Evolutionary conservation across 2,797 vertebrate species (phyloP), one percentile per base, ranked within the genome.

Genomic region (Ataeniobius toweri): DNA sequence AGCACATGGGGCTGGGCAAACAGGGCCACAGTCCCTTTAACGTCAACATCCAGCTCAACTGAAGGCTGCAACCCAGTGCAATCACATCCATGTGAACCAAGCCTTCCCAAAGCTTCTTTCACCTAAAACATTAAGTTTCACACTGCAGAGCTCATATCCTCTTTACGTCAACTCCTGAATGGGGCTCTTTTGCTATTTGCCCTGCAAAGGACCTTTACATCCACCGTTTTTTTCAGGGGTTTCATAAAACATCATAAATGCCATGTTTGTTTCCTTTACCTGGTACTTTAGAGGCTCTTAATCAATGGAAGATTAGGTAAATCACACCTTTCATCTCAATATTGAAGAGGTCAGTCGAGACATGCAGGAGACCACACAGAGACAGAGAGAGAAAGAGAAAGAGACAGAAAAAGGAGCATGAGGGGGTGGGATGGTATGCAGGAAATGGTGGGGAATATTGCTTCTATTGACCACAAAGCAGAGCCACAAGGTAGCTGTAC

Each of bases 361-460:
- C 71, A 46, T 50, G 55, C 16, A 76, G 9, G 79, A 85, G 91
- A 93, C 90, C 93, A 92, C 92, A 95, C 91, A 93, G 74, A 83
- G 79, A 74, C 80, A 76, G 71, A 63, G 67, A 82, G 75, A 72
- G 81, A 69, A 73, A 70, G 68, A 36, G 36, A 36, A 80, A 74
- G 81, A 76, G 71, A 63, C 69, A 82, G 75, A 72, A 82, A 69
- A 73, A 70, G 68, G 53, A 82, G 68, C 67, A 76, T 80, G 87
- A 87, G 86, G 84, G 85, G 86, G 90, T 58, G 88, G 89, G 83
- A 81, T 78, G 77, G 79, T 78, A 81, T 82, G 79, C 87, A 91
- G 89, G 86, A 91, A 91, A 78, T 50, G 65, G 77, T 76, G 85
- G 84, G 82, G 77, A 87, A 41, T 82, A 88, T 91, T 91, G 83